Base-by-base conservation (phyloP, 1,140 invertebrate genomes). In the Frieseomelitta varia region DNA sequence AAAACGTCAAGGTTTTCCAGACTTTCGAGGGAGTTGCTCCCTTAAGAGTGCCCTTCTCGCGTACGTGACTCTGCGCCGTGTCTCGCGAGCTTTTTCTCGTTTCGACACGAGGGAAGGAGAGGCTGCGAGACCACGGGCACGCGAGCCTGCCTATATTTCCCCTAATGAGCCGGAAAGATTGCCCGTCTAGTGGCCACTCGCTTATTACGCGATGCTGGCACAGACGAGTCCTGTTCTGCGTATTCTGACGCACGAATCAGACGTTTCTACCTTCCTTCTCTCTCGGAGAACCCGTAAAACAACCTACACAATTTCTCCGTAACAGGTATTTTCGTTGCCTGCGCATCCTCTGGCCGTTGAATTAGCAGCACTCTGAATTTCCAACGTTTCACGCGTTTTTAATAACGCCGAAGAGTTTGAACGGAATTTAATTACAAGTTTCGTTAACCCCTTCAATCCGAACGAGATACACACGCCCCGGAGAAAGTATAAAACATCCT, bases 141-240 rank as follows among this genome's bases (percentile, higher is more conserved):
- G 67, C 68, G 61, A 76, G 61, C 79, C n/a, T 34, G 84, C 84
- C 69, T 83, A 84, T 86, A 79, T 72, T 56, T 80, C 61, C 65
- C 39, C 65, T 88, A 88, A 88, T 88, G 87, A 88, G 85, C 82
- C 78, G 39, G 78, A 67, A 81, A 85, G 78, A 69, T 77, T 69
- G 53, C 34, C n/a, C n/a, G 71, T 81, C 80, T 79, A 84, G 61
- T 82, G 67, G 84, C 77, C 58, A 63, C 68, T 85, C 79, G 55
- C 51, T 83, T 74, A 65, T 85, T 82, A 85, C 55, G 67, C 79
- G 61, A 51, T 67, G 34, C 77, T 27, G 47, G 56, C 58, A 68
- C 53, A 75, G 61, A 19, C 53, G 6, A 11, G 34, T 61, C n/a
- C n/a, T 63, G 17, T 55, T 55, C 21, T 19, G 1, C 21, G 27